phyloP scores from a whole-genome alignment of 35 echinoderm and acorn worm species.

The Patiria miniata region DNA sequence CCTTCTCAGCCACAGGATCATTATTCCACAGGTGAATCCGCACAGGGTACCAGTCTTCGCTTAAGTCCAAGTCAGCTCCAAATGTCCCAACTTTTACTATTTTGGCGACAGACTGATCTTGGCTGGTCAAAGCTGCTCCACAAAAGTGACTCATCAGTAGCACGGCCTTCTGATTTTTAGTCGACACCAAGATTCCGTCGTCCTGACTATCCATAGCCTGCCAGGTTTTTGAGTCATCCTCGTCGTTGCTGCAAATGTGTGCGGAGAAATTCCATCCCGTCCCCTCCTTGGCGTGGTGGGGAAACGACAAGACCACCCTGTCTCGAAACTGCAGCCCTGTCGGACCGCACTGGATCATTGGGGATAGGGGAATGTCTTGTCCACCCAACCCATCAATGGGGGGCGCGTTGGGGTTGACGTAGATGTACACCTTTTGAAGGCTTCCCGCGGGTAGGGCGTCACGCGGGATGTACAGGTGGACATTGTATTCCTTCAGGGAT shows the following conservation, averaged over 20 bases:
- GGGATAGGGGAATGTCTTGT: neutral
- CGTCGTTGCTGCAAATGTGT: neutral
- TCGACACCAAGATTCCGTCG: neutral
- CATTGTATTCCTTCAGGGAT: neutral
- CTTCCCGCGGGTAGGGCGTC: neutral
- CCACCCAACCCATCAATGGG: neutral
- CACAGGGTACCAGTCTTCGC: neutral
- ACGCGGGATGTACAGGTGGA: slow-evolving; percentile 10
- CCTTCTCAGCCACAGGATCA: neutral
- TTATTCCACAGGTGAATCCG: neutral
- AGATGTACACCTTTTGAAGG: neutral
- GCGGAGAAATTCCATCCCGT: neutral
- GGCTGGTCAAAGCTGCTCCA: neutral
- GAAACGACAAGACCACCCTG: neutral
- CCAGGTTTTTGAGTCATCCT: neutral
- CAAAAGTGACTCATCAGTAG: neutral
- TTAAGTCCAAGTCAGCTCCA: neutral
- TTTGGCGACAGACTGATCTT: neutral
- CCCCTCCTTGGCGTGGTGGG: neutral
- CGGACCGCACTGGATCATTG: neutral
- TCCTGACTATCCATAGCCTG: neutral
- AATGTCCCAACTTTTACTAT: neutral
- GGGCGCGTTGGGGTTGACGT: neutral
- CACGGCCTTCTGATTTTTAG: neutral
- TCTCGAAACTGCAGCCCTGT: neutral